Conservation (phyloP, 2,113 vertebrate genomes). For the human region GRCh38 chr2:229513001-229513500, state of each 20-base stretch:
- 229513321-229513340: neutral
- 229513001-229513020: neutral
- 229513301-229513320: neutral
- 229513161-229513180: neutral
- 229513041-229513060: neutral
- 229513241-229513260: conserved; percentile 2
- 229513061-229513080: neutral
- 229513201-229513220: neutral
- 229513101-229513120: neutral
- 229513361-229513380: neutral
- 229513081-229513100: neutral
- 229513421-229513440: accelerated
- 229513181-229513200: conserved; percentile 29
- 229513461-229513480: neutral
- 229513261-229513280: neutral
- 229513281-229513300: neutral
- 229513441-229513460: neutral
- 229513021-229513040: neutral
- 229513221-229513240: neutral
- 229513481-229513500: neutral
- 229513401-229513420: neutral
- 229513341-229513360: neutral
- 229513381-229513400: neutral
- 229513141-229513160: neutral
- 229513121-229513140: neutral